These are phyloP conservation scores for Eidolon helvum DNA, from an alignment of 2,113 vertebrate genomes.

Conservation along the genomic window DNA sequence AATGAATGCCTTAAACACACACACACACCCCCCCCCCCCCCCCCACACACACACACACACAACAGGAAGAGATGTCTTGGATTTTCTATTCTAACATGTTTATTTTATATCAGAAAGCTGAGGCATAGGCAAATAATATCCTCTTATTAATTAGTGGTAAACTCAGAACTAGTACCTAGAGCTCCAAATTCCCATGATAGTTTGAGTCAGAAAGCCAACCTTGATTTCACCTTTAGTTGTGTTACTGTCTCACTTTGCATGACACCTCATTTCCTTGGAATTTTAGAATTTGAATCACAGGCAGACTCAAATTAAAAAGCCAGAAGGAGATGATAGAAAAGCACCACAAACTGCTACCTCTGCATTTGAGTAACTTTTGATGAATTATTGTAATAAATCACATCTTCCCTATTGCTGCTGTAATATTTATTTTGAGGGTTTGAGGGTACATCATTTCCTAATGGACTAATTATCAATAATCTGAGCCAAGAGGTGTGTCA, in stretches of 20 bases:
- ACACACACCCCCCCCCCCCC: no score
- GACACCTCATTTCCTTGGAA: neutral
- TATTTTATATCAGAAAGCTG: neutral
- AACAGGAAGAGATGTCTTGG: neutral
- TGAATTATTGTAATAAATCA: constrained; percentile 35
- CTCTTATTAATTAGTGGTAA: neutral
- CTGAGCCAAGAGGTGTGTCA: constrained; percentile 33
- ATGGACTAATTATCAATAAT: constrained; percentile 46
- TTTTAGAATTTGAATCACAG: neutral
- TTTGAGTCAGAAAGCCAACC: neutral
- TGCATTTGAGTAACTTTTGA: neutral
- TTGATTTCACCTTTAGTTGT: neutral
- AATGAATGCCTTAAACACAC: neutral
- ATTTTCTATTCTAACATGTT: neutral
- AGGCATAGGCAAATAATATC: neutral
- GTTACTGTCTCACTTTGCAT: neutral
- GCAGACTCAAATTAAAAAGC: neutral
- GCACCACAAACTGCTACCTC: neutral
- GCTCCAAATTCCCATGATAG: neutral
- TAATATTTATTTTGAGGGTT: constrained; percentile 47
- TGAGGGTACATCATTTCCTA: neutral
- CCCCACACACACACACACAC: no score
- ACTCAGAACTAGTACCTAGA: neutral
- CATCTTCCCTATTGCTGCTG: neutral
- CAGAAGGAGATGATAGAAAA: neutral